These are phyloP conservation scores for Hypsibius dujardini DNA, from an alignment of 1,140 invertebrate genomes.

Conservation along the genomic window DNA sequence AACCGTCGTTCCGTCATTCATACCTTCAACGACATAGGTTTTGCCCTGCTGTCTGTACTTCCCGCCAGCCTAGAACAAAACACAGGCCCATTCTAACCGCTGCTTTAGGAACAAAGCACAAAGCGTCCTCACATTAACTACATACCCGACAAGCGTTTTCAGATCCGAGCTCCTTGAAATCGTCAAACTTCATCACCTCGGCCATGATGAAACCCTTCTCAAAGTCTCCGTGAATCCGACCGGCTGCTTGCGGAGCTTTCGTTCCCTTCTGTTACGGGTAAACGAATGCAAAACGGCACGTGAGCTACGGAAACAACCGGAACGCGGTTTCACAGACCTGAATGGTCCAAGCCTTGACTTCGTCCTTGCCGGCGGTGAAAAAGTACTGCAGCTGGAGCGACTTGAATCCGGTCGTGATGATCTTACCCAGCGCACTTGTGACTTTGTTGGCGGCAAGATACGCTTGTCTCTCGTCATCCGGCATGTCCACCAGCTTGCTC, in stretches of 20 bases:
- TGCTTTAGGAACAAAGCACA: background rate
- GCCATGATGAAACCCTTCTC: conserved; percentile 99
- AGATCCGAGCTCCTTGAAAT: conserved; percentile 87
- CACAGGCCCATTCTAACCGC: conserved; percentile 27
- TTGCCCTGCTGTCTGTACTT: conserved; percentile 95
- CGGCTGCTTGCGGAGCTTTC: conserved; percentile 93
- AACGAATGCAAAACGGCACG: conserved; percentile 17
- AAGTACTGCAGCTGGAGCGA: conserved; percentile 74
- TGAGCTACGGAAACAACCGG: background rate
- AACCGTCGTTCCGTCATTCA: background rate
- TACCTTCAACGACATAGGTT: conserved; percentile 71
- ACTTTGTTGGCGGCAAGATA: conserved; percentile 10
- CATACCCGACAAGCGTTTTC: conserved; percentile 74
- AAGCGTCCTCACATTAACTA: too few species aligned
- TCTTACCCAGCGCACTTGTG: conserved; percentile 73
- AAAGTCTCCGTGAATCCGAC: conserved; percentile 95
- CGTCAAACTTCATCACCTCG: conserved; percentile 93
- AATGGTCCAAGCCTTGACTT: conserved; percentile 99
- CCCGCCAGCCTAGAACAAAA: conserved; percentile 53
- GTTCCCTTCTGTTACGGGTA: conserved; percentile 60
- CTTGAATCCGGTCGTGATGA: conserved; percentile 91
- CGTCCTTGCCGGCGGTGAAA: conserved; percentile 85
- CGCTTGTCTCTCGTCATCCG: conserved; percentile 50
- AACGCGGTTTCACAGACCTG: too few species aligned
- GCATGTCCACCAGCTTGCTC: conserved; percentile 65